These are phyloP conservation scores for Aphidius gifuensis DNA, from an alignment of 1,140 invertebrate genomes.

Conservation along the genomic window DNA sequence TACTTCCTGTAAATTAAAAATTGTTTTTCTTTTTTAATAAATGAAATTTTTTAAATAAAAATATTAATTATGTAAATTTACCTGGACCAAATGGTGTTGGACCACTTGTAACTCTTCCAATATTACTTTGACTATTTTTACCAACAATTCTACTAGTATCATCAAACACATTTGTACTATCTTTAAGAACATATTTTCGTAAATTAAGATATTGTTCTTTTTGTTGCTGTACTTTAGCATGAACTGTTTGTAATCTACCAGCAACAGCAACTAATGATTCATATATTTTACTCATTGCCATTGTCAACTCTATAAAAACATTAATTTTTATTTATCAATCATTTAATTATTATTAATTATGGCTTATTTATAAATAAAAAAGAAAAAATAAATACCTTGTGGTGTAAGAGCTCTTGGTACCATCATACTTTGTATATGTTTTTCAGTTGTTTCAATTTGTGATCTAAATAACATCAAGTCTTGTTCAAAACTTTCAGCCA, in stretches of 20 bases:
- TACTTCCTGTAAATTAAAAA: slow-evolving; percentile 42
- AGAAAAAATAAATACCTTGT: slow-evolving; percentile 56
- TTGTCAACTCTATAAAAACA: slow-evolving; percentile 60
- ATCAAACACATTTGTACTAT: slow-evolving; percentile 77
- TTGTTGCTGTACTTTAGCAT: slow-evolving; percentile 71
- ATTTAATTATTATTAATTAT: neutral
- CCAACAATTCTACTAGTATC: slow-evolving; percentile 42
- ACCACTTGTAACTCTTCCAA: slow-evolving; percentile 53
- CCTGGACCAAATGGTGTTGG: slow-evolving; percentile 61
- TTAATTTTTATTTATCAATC: too few species aligned
- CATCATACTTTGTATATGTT: slow-evolving; percentile 67
- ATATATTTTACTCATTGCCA: slow-evolving; percentile 75
- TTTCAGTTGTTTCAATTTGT: slow-evolving; percentile 73
- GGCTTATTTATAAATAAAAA: neutral
- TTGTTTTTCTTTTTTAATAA: too few species aligned
- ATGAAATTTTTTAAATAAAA: neutral
- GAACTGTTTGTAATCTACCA: slow-evolving; percentile 76
- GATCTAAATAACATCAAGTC: slow-evolving; percentile 67
- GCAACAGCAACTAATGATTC: slow-evolving; percentile 83
- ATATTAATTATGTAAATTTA: slow-evolving; percentile 30
- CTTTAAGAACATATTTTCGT: slow-evolving; percentile 73
- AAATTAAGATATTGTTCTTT: slow-evolving; percentile 82
- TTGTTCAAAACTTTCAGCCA: slow-evolving; percentile 71
- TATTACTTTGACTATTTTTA: slow-evolving; percentile 38
- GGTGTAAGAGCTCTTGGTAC: slow-evolving; percentile 65